Percentiles rank a stretch among this genome's conserved stretches.
These are phyloP conservation scores for Thysanoteuthis rhombus DNA, from an alignment of 2,888 invertebrate species.

Conservation along the genomic window DNA sequence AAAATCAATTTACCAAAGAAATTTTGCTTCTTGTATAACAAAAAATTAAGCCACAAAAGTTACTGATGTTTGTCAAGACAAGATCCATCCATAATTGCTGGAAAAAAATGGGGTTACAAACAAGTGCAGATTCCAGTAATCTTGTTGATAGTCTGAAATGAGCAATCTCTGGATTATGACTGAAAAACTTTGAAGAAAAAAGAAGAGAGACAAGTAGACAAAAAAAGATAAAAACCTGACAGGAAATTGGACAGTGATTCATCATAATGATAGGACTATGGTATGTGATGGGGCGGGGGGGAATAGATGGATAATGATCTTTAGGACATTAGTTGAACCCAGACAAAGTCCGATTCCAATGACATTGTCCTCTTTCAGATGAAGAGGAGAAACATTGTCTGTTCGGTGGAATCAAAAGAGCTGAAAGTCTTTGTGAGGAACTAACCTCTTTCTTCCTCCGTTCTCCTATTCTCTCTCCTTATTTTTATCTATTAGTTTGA, in stretches of 20 bases:
- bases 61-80: neutral
- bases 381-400: neutral
- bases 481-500: too few species aligned
- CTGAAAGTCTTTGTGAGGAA: too few species aligned
- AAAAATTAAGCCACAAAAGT: too few species aligned
- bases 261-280: neutral
- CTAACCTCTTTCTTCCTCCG: too few species aligned
- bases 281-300: neutral
- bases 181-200: neutral
- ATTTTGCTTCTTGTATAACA: too few species aligned
- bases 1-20: neutral
- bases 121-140: neutral
- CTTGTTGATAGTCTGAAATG: neutral
- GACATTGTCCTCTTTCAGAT: neutral
- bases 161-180: conserved; percentile 12
- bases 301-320: neutral
- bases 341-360: neutral
- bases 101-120: neutral
- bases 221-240: neutral
- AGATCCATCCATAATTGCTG: neutral
- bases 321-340: neutral
- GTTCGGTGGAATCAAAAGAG: neutral
- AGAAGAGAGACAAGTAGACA: neutral
- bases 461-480: too few species aligned
- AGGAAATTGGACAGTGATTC: neutral